These are phyloP conservation scores for Brachionus rotundiformis DNA, from an alignment of 1,140 invertebrate genomes.

Conservation along the genomic window DNA sequence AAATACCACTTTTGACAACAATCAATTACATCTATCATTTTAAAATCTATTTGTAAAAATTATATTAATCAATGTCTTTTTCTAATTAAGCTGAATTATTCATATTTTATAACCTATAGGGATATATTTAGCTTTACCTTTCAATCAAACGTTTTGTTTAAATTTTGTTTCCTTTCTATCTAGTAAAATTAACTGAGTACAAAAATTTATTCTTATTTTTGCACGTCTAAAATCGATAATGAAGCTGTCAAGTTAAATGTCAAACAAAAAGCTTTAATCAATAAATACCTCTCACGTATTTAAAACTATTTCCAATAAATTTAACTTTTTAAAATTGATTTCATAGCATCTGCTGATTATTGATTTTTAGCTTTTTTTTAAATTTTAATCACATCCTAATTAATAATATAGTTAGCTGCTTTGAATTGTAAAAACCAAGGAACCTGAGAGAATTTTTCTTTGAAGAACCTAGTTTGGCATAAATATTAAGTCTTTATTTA, in stretches of 20 bases:
- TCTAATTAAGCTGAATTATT: background rate
- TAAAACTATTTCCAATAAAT: background rate
- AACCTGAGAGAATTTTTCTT: background rate
- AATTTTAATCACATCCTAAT: conserved; percentile 5
- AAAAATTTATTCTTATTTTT: background rate
- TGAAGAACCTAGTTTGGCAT: background rate
- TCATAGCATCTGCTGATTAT: background rate
- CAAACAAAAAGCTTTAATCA: background rate
- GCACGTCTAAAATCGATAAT: conserved; percentile 24
- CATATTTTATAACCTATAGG: background rate
- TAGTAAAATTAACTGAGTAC: background rate
- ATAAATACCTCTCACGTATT: conserved; percentile 2
- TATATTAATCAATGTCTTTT: background rate
- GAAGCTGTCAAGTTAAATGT: conserved; percentile 36
- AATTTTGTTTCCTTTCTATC: background rate
- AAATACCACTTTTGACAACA: conserved; percentile 7
- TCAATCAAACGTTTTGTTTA: background rate
- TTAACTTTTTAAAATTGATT: background rate
- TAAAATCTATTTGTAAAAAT: background rate
- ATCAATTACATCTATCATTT: background rate
- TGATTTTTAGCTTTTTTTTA: background rate
- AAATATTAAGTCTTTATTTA: background rate
- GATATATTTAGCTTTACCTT: background rate
- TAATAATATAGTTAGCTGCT: background rate
- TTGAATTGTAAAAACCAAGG: background rate